phyloP scores from a whole-genome alignment of 2,888 invertebrate species.

The Calameuta filiformis region DNA sequence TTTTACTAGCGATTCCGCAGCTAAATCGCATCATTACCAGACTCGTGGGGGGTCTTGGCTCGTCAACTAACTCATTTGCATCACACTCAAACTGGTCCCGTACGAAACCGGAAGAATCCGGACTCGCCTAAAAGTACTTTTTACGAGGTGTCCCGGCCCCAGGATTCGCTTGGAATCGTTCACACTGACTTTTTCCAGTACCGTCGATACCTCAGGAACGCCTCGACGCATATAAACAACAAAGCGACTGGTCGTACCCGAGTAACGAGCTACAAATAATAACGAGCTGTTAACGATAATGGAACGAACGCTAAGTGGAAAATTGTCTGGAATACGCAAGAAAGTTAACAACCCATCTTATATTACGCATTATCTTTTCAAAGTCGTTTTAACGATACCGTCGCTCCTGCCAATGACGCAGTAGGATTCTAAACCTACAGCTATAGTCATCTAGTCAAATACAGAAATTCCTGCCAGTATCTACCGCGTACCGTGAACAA shows the following conservation, averaged over 20 bases:
- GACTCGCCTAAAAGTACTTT: constrained; percentile 36
- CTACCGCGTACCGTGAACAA: background rate
- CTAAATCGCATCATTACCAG: constrained; percentile 64
- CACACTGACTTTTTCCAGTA: background rate
- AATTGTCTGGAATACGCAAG: background rate
- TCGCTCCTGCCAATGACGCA: background rate
- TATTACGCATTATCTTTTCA: background rate
- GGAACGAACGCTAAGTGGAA: constrained; percentile 25
- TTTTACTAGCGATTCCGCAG: constrained; percentile 54
- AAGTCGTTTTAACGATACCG: background rate
- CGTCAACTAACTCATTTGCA: constrained; percentile 56
- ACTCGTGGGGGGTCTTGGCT: constrained; percentile 28
- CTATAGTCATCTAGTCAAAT: background rate
- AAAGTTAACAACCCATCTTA: background rate
- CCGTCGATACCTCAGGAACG: background rate
- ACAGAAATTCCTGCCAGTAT: background rate
- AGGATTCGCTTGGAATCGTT: background rate
- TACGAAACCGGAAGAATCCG: constrained; percentile 6
- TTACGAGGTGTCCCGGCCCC: constrained; percentile 33
- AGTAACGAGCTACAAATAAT: constrained; percentile 53
- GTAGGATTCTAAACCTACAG: background rate
- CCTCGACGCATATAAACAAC: background rate
- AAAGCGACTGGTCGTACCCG: constrained; percentile 27
- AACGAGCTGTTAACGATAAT: constrained; percentile 53
- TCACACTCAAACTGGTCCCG: constrained; percentile 47